Percentiles rank a stretch among this genome's conserved stretches.
These are phyloP conservation scores for Paradisaea rubra DNA, from an alignment of 2,113 vertebrate genomes.

Conservation along the genomic window DNA sequence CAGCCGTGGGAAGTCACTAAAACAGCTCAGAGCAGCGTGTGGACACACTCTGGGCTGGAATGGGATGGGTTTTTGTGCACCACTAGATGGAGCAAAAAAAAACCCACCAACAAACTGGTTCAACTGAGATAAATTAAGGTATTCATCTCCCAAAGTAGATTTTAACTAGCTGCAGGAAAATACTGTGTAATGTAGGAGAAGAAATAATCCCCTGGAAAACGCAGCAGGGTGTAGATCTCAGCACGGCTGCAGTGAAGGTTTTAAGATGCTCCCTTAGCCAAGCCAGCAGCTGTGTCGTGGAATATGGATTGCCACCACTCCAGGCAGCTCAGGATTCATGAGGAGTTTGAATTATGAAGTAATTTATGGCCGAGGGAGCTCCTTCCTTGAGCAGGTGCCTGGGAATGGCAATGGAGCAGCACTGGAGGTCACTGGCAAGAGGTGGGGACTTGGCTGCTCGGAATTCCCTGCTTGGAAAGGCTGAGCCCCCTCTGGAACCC, in stretches of 20 bases:
- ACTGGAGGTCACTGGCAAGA: neutral
- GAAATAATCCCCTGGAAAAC: neutral
- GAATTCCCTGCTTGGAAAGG: neutral
- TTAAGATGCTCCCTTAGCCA: neutral
- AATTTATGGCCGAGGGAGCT: neutral
- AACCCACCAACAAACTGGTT: neutral
- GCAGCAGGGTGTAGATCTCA: neutral
- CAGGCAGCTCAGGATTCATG: neutral
- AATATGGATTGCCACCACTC: neutral
- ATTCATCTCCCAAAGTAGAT: neutral
- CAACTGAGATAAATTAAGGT: neutral
- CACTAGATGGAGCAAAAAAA: conserved; percentile 11
- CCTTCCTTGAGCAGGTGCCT: neutral
- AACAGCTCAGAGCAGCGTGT: neutral
- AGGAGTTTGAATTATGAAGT: neutral
- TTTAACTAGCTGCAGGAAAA: neutral
- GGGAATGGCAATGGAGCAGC: neutral
- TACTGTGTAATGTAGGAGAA: neutral
- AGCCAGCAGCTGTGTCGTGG: neutral
- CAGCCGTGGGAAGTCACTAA: neutral
- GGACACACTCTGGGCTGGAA: neutral
- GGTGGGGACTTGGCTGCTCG: neutral
- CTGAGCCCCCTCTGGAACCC: neutral
- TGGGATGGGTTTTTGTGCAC: neutral
- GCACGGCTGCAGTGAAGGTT: neutral